Evolutionary conservation across 2,113 vertebrate genomes (phyloP).

Genomic region (Donacobius atricapilla): DNA sequence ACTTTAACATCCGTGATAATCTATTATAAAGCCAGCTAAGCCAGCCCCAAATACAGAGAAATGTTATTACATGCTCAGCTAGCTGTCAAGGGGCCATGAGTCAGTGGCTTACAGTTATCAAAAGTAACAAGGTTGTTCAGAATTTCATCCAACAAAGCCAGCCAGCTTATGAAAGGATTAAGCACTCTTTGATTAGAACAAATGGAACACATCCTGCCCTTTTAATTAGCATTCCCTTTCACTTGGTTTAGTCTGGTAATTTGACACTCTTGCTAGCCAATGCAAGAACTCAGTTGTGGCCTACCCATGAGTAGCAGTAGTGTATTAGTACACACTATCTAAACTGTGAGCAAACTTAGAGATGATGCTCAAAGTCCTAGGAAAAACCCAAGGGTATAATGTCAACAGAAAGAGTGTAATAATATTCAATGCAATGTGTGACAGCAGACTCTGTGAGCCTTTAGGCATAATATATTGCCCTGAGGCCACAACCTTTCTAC

Average conservation of each 20-base stretch:
- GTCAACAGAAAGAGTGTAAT: slow-evolving; percentile 57
- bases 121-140: slow-evolving; percentile 83
- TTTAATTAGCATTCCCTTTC: slow-evolving; percentile 74
- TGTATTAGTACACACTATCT: neutral
- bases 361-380: slow-evolving; percentile 50
- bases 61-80: slow-evolving; percentile 83
- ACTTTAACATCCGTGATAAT: slow-evolving; percentile 81
- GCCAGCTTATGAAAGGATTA: slow-evolving; percentile 79
- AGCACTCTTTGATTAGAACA: slow-evolving; percentile 80
- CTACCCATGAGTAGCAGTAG: neutral
- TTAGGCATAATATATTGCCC: slow-evolving; percentile 57
- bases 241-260: slow-evolving; percentile 60
- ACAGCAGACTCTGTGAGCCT: slow-evolving; percentile 41
- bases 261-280: slow-evolving; percentile 58
- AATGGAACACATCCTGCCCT: slow-evolving; percentile 74
- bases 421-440: slow-evolving; percentile 43
- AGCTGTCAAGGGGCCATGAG: slow-evolving; percentile 79
- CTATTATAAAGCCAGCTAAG: slow-evolving; percentile 83
- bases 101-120: slow-evolving; percentile 83
- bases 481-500: slow-evolving; percentile 39
- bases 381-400: slow-evolving; percentile 49
- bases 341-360: slow-evolving; percentile 27
- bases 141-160: slow-evolving; percentile 79
- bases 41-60: slow-evolving; percentile 82
- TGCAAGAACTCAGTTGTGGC: slow-evolving; percentile 28